Base-by-base conservation (phyloP, 2,113 vertebrate genomes). In the Suricata suricatta region DNA sequence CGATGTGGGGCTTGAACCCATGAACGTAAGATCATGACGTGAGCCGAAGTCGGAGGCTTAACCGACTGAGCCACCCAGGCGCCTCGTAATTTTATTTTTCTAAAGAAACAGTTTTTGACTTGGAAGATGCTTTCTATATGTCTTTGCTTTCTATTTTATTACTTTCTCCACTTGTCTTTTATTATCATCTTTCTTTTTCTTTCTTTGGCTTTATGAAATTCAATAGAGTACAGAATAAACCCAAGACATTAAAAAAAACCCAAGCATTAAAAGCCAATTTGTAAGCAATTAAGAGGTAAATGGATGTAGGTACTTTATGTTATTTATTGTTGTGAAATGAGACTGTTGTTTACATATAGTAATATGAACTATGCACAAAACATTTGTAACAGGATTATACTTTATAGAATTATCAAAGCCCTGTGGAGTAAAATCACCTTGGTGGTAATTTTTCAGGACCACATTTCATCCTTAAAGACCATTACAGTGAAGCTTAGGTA, bases 391-490 rank as follows among this genome's bases (percentile, higher is more conserved):
- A n/a, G 63, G 86, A 27, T 77, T 81, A 38, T 57, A 64, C 19
- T 72, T 88, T 79, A 79, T 64, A 94, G 79, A 64, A 17, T 88
- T 91, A 72, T 38, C 35, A 60, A 92, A 92, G 57, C 44, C 33
- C 38, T 84, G 25, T 66, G 87, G 38, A 60, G 11, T 71, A 80
- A 93, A 94, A 92, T 86, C 68, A 89, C 16, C 5, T 66, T 68
- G 2, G 35, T 84, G 64, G 33, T 76, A 35, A 33, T 66, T 83
- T 95, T 94, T 88, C 16, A 21, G 93, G 57, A 71, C 33, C 60
- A 72, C 93, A 92, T 92, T 91, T 88, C 86, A 87, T 93, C 25
- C 60, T 88, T 84, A 85, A 95, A 86, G 31, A 35, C 27, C 12
- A 31, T 82, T 85, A 57, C 0, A 88, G 0, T 94, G 50, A 80